phyloP scores from a whole-genome alignment of 1,140 invertebrate genomes.

The Zophobas morio region DNA sequence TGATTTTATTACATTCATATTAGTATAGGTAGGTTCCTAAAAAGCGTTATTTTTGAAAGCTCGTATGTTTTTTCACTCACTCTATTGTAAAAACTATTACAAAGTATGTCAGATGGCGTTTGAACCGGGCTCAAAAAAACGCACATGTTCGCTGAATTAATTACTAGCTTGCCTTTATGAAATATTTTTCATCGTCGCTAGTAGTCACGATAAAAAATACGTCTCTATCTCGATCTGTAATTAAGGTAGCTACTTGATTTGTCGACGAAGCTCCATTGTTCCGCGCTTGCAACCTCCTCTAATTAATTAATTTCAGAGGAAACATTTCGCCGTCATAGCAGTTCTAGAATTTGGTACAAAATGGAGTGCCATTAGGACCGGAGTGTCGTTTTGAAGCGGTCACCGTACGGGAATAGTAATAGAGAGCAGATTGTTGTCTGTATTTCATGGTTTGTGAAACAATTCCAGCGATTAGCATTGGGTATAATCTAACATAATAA shows the following conservation, averaged over 20 bases:
- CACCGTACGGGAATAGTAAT: slow-evolving; percentile 1
- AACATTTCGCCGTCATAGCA: slow-evolving; percentile 2
- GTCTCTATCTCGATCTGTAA: not conserved
- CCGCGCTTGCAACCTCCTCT: slow-evolving; percentile 18
- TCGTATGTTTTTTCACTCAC: too few relatives aligned
- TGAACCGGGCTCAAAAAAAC: not conserved
- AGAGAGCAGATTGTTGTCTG: slow-evolving; percentile 26
- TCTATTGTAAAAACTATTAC: not conserved
- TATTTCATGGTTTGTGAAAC: slow-evolving; percentile 35
- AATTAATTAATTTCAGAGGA: slow-evolving; percentile 31
- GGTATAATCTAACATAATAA: slow-evolving; percentile 28
- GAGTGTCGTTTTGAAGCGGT: slow-evolving; percentile 23
- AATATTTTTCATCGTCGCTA: slow-evolving; percentile 11
- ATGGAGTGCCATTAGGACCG: slow-evolving; percentile 18
- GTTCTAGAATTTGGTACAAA: slow-evolving; percentile 14
- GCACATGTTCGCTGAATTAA: slow-evolving; percentile 10
- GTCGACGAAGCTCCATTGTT: slow-evolving; percentile 13
- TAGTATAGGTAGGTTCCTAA: too few relatives aligned
- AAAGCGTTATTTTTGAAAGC: too few relatives aligned
- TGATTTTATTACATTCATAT: too few relatives aligned
- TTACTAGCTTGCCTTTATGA: slow-evolving; percentile 5
- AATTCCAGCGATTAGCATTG: slow-evolving; percentile 39
- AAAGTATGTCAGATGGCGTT: not conserved
- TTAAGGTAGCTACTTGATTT: slow-evolving; percentile 9
- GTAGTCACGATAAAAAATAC: not conserved